These are phyloP conservation scores for Cariama cristata DNA, from an alignment of 2,113 vertebrate species.

Conservation along the genomic window DNA sequence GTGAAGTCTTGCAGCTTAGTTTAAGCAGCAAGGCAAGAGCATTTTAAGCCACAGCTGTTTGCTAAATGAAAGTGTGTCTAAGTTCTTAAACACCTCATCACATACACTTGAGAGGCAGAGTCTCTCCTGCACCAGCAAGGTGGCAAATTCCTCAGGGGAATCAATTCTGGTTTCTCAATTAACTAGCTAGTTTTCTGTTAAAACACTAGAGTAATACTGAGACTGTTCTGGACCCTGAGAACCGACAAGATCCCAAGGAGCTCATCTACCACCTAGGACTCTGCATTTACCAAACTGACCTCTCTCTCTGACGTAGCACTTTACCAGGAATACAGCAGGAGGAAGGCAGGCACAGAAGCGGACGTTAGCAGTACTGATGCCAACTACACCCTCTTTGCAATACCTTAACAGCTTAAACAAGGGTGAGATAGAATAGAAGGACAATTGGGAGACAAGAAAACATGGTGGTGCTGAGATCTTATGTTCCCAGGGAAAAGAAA, in stretches of 20 bases:
- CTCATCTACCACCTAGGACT: not conserved
- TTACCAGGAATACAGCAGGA: not conserved
- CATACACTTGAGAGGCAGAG: not conserved
- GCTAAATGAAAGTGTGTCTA: conserved; percentile 50
- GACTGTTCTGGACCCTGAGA: not conserved
- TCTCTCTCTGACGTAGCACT: not conserved
- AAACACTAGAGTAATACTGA: not conserved
- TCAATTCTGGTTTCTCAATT: conserved; percentile 27
- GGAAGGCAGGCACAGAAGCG: not conserved
- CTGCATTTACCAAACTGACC: not conserved
- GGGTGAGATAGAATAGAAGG: not conserved
- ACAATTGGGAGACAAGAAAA: not conserved
- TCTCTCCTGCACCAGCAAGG: conserved; percentile 20
- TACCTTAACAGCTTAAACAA: not conserved
- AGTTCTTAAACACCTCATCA: conserved; percentile 56
- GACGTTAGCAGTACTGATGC: not conserved
- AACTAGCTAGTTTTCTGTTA: conserved; percentile 28
- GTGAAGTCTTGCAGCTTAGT: not conserved
- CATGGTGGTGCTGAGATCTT: not conserved
- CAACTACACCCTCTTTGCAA: not conserved
- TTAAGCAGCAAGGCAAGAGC: not conserved
- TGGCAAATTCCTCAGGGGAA: conserved; percentile 50
- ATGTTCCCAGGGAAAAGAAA: not conserved
- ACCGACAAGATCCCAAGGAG: not conserved
- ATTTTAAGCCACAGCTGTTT: conserved; percentile 42